Evolutionary conservation across 2,888 invertebrate species (phyloP).

Genomic region (Synanthedon myopaeformis): DNA sequence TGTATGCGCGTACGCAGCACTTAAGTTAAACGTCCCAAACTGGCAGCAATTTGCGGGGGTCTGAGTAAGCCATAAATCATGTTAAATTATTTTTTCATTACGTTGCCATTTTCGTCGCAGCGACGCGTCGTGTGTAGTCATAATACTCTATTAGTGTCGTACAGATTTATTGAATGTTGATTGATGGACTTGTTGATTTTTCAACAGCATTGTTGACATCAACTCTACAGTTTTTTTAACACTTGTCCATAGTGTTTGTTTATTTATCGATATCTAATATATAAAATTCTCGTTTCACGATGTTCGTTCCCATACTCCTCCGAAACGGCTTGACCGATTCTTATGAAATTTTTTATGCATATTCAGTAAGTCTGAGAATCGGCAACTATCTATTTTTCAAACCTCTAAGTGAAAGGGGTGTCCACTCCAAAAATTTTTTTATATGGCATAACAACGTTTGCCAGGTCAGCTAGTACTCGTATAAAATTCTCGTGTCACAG

Average conservation of each 20-base stretch:
- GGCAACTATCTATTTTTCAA: no score
- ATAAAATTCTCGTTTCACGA: no score
- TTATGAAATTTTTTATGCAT: no score
- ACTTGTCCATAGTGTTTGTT: not conserved
- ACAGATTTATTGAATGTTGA: not conserved
- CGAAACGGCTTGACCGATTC: no score
- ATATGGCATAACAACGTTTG: no score
- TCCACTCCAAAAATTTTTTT: no score
- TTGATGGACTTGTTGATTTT: conserved; percentile 14
- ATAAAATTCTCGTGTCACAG: no score
- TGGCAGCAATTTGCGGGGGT: conserved; percentile 53
- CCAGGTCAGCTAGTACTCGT: no score
- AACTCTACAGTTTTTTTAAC: not conserved
- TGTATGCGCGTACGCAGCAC: conserved; percentile 47
- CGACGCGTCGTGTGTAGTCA: conserved; percentile 24
- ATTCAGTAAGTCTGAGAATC: no score
- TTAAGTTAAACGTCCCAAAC: conserved; percentile 67
- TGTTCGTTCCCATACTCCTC: no score
- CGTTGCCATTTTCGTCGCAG: conserved; percentile 16
- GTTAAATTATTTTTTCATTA: conserved; percentile 66
- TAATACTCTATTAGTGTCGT: conserved; percentile 49
- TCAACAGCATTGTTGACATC: not conserved
- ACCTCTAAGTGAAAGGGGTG: no score
- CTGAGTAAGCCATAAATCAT: conserved; percentile 69
- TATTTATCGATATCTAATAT: no score